These are phyloP conservation scores for Sitta europaea DNA, from an alignment of 2,113 vertebrate genomes.

Conservation along the genomic window DNA sequence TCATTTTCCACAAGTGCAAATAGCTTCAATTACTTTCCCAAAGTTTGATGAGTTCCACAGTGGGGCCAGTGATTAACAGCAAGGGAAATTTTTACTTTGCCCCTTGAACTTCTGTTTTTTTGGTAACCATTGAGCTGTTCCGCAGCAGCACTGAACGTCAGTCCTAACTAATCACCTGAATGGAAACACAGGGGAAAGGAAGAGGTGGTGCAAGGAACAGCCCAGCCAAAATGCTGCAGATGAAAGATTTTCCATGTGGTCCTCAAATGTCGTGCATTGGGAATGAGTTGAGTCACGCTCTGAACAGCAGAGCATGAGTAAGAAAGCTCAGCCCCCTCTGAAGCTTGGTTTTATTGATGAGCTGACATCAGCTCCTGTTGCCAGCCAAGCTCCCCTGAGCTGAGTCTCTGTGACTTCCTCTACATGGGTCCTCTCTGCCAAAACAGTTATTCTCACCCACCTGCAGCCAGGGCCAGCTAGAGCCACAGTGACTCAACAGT, in stretches of 20 bases:
- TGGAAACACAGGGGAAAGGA: background rate
- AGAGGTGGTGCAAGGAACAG: background rate
- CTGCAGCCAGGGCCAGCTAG: background rate
- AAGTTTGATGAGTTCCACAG: conserved; percentile 5
- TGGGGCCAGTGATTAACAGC: background rate
- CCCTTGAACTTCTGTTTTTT: background rate
- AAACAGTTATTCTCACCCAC: background rate
- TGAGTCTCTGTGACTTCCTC: background rate
- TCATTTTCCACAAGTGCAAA: conserved; percentile 40
- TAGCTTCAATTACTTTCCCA: conserved; percentile 41
- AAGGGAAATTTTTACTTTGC: background rate
- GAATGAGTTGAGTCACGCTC: background rate
- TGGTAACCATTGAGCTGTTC: background rate
- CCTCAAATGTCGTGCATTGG: fast-evolving
- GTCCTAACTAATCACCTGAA: background rate
- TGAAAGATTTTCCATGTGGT: background rate
- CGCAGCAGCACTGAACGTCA: background rate
- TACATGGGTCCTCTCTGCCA: background rate
- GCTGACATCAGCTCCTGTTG: background rate
- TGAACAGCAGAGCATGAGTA: conserved; percentile 17
- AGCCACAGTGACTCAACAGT: background rate
- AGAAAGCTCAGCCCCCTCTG: background rate
- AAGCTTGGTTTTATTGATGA: background rate
- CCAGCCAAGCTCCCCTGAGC: background rate
- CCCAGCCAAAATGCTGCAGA: background rate